These are phyloP conservation scores for Calidris pygmaea DNA, from an alignment of 2,113 vertebrate species.

Conservation along the genomic window DNA sequence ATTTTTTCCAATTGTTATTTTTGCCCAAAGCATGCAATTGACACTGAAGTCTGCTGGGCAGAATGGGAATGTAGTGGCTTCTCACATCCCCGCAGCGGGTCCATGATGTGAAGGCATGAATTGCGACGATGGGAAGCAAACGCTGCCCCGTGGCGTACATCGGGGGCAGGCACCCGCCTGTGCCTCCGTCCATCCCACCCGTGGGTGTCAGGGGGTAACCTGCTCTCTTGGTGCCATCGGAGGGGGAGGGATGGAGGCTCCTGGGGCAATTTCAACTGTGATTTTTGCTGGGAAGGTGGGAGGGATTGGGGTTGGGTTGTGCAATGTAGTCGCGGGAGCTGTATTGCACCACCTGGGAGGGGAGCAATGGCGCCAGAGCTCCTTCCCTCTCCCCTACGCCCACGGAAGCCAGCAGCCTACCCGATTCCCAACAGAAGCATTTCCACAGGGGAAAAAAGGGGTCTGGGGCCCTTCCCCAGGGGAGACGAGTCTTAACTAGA, in stretches of 20 bases:
- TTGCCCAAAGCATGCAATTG: slow-evolving; percentile 63
- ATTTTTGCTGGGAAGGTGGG: background rate
- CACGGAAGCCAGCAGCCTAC: background rate
- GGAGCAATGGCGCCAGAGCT: background rate
- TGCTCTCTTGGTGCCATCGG: background rate
- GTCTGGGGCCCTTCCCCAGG: background rate
- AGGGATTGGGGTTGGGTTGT: background rate
- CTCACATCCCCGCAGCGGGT: background rate
- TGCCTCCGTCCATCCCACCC: background rate
- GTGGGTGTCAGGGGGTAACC: background rate
- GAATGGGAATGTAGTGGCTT: background rate
- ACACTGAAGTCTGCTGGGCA: slow-evolving; percentile 49
- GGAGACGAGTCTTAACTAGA: background rate
- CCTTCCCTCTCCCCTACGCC: background rate
- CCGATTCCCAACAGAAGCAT: background rate
- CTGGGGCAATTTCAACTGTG: background rate
- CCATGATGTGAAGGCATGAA: background rate
- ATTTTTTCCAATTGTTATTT: slow-evolving; percentile 66
- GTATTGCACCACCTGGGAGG: background rate
- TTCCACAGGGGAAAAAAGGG: background rate
- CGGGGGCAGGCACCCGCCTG: background rate
- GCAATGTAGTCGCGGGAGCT: background rate
- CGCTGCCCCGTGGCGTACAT: fast-evolving
- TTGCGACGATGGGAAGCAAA: background rate
- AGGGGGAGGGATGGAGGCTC: background rate